phyloP scores from a whole-genome alignment of 2,113 vertebrate genomes.

The Pitta sordida region DNA sequence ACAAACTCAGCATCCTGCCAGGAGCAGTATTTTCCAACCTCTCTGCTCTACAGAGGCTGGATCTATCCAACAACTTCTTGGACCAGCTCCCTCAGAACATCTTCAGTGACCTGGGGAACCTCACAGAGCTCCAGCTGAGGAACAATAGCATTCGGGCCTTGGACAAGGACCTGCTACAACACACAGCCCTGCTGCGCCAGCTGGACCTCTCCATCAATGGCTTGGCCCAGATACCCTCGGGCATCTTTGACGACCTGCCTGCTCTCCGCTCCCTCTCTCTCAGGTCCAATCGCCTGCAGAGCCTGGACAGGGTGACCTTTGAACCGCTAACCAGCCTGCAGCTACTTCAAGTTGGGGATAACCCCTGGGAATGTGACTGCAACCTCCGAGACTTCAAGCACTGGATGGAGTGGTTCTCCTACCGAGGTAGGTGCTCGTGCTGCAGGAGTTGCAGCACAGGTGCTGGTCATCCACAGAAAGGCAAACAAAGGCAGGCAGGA shows the following conservation, averaged over 20 bases:
- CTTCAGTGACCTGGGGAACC: constrained; percentile 87
- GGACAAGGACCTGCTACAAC: constrained; percentile 89
- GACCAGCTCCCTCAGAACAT: constrained; percentile 88
- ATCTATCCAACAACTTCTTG: constrained; percentile 97
- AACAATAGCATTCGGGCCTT: constrained; percentile 94
- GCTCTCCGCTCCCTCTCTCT: constrained; percentile 90
- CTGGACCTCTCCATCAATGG: constrained; percentile 94
- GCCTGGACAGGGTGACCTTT: constrained; percentile 90
- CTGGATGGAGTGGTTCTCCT: constrained; percentile 99
- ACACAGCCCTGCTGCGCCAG: constrained; percentile 78
- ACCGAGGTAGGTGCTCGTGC: constrained; percentile 80
- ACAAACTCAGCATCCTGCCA: constrained; percentile 86
- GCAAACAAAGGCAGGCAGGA: neutral
- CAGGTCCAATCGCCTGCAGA: constrained; percentile 89
- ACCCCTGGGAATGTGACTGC: constrained; percentile 98
- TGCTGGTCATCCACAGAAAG: neutral
- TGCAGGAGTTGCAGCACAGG: rapidly evolving
- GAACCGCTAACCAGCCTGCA: constrained; percentile 90
- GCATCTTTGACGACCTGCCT: constrained; percentile 86
- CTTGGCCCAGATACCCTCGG: constrained; percentile 85
- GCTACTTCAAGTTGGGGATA: constrained; percentile 90
- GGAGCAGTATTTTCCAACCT: constrained; percentile 87
- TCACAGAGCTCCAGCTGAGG: constrained; percentile 87
- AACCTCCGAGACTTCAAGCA: constrained; percentile 96
- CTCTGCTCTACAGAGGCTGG: constrained; percentile 88